Base-by-base conservation (phyloP, 2,888 invertebrate species). In the Stenolophus ochropezus region DNA sequence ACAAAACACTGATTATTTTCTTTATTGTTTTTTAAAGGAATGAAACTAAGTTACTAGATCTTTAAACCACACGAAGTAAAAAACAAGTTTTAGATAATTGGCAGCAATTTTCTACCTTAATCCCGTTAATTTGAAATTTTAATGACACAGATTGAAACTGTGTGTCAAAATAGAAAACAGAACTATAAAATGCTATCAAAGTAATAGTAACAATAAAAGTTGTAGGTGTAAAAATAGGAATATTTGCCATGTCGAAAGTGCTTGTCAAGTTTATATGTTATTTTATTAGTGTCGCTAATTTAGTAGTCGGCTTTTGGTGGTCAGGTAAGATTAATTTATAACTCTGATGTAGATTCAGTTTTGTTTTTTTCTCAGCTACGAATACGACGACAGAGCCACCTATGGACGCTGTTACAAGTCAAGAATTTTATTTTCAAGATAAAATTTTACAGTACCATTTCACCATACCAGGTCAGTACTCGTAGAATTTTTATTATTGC, bases 361-460 rank as follows among this genome's bases (percentile, higher is more conserved):
- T 56, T 56, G 18, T 18, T 18, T 56, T 74, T 74, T 71, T 42
- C n/a, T 56, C 8, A 53, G 53, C 20, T 42, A 53, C 73, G 20
- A 11, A 53, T 5, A 27, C 53, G 1, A 53, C 42, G 6, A 14
- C 79, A 51, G 73, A 73, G 23, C 21, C 21, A 21, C 49, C 51
- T 47, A 21, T 49, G 42, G 53, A 33, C 53, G 23, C 16, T 21
- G 49, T 27, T 11, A 69, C 49, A 5, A 71, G 71, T 33, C 71
- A 69, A 25, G 79, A 79, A 27, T 79, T 53, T 69, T 79, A 53
- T 33, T 79, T 79, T 25, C 53, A 79, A 51, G 79, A 79, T 25
- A 79, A 79, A 33, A 79, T 79, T 51, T 51, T 79, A 25, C 47
- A 33, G 47, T 23, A 71, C 51, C 69, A 79, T 6, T 79, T 79